Conservation (phyloP, 1,140 invertebrate species). For the Calephelis virginiensis region DNA sequence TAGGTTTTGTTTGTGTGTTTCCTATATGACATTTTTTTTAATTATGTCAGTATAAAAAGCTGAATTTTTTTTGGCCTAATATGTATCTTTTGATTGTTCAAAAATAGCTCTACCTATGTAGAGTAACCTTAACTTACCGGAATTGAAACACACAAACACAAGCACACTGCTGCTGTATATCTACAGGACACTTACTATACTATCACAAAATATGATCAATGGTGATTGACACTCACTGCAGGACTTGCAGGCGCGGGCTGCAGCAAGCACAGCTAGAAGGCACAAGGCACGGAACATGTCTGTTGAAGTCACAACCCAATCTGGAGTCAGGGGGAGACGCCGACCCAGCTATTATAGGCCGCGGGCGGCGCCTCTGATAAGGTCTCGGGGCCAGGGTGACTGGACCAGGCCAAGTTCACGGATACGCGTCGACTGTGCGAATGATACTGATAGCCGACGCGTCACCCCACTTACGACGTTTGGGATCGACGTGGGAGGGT, state of each 20-base stretch:
- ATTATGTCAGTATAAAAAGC: no score
- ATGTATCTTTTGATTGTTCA: no score
- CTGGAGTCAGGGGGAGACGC: constrained; percentile 68
- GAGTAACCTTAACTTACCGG: no score
- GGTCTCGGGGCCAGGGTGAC: constrained; percentile 70
- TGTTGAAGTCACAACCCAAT: constrained; percentile 58
- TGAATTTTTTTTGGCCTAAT: no score
- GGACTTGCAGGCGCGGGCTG: constrained; percentile 58
- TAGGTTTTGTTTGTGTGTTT: no score
- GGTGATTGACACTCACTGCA: constrained; percentile 61
- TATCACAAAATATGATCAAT: constrained; percentile 16
- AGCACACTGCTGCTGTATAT: not conserved
- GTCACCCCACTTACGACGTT: constrained; percentile 47
- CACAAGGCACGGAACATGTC: constrained; percentile 66
- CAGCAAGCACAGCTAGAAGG: constrained; percentile 54
- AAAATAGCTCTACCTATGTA: no score
- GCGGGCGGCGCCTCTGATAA: constrained; percentile 71
- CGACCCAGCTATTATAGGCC: constrained; percentile 74
- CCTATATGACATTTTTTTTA: no score
- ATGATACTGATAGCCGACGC: constrained; percentile 41
- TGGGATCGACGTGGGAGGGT: constrained; percentile 22
- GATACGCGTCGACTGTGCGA: constrained; percentile 63
- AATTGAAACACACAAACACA: not conserved
- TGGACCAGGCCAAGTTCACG: constrained; percentile 71
- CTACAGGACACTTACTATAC: not conserved